Percentiles rank a stretch among this genome's conserved stretches.
phyloP scores from a whole-genome alignment of 2,888 invertebrate genomes.

The Lepidochrysops patricia region DNA sequence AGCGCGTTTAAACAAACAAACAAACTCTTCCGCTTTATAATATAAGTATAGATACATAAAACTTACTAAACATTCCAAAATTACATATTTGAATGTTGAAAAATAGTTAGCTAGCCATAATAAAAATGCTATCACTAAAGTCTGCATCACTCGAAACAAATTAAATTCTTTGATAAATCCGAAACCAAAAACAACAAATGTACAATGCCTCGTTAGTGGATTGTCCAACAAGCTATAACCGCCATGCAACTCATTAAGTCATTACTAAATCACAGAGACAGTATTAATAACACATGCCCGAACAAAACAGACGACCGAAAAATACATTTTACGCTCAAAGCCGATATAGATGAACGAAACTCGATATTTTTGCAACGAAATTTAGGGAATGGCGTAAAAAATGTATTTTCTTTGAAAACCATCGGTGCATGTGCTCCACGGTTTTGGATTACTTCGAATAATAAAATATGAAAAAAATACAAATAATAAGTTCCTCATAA shows the following conservation, averaged over 20 bases:
- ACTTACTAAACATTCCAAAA: no score
- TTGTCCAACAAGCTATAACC: not conserved
- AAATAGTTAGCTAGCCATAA: no score
- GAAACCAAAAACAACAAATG: not conserved
- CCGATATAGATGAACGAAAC: slow-evolving; percentile 38
- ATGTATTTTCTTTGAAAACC: slow-evolving; percentile 56
- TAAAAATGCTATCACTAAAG: no score
- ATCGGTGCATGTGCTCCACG: slow-evolving; percentile 51
- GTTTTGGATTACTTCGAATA: slow-evolving; percentile 51
- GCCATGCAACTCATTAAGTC: not conserved
- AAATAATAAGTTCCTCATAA: slow-evolving; percentile 40
- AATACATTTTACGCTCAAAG: slow-evolving; percentile 30
- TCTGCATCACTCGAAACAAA: no score
- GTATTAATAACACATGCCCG: slow-evolving; percentile 57
- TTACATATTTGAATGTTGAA: no score
- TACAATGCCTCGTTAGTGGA: not conserved
- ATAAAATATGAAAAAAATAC: slow-evolving; percentile 34
- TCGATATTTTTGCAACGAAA: slow-evolving; percentile 65
- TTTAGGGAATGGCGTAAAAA: slow-evolving; percentile 61
- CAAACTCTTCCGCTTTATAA: no score
- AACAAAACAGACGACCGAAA: slow-evolving; percentile 47
- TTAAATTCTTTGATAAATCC: not conserved
- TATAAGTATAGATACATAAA: no score
- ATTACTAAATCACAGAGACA: not conserved
- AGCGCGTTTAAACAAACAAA: no score